phyloP scores from a whole-genome alignment of 2,888 invertebrate genomes.

The Drosophila mayaguana region DNA sequence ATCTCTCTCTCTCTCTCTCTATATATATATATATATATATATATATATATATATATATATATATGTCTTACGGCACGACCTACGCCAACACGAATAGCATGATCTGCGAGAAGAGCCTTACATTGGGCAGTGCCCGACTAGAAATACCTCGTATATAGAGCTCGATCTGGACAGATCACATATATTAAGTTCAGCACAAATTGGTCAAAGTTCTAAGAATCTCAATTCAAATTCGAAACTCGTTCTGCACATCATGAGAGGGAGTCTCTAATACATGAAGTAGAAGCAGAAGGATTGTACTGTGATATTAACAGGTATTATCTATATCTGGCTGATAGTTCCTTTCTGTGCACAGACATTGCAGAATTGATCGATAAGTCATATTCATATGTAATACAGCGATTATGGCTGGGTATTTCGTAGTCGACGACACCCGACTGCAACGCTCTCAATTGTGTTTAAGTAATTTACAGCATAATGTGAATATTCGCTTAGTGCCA shows the following conservation, averaged over 20 bases:
- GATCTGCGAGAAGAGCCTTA: not conserved
- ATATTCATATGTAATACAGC: not conserved
- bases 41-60: too few relatives aligned
- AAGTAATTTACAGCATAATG: constrained; percentile 4
- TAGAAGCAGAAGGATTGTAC: too few relatives aligned
- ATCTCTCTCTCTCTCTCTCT: too few relatives aligned
- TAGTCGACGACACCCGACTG: not conserved
- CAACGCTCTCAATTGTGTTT: not conserved
- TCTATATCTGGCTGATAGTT: not conserved
- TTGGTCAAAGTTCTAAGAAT: not conserved
- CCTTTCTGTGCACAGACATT: not conserved
- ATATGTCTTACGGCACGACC: constrained; percentile 47
- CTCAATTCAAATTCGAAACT: not conserved
- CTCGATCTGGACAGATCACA: too few relatives aligned
- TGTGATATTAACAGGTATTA: too few relatives aligned
- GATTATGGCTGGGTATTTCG: not conserved
- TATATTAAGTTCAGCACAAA: too few relatives aligned
- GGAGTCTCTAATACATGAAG: too few relatives aligned
- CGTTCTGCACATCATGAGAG: not conserved
- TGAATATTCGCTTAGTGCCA: not conserved
- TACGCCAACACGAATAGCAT: constrained; percentile 59
- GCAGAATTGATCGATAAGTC: not conserved
- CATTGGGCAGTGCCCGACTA: not conserved
- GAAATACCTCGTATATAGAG: not conserved
- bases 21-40: not conserved